Evolutionary conservation across 2,888 invertebrate genomes (phyloP).

Genomic region (Hipparchia sbordonii): DNA sequence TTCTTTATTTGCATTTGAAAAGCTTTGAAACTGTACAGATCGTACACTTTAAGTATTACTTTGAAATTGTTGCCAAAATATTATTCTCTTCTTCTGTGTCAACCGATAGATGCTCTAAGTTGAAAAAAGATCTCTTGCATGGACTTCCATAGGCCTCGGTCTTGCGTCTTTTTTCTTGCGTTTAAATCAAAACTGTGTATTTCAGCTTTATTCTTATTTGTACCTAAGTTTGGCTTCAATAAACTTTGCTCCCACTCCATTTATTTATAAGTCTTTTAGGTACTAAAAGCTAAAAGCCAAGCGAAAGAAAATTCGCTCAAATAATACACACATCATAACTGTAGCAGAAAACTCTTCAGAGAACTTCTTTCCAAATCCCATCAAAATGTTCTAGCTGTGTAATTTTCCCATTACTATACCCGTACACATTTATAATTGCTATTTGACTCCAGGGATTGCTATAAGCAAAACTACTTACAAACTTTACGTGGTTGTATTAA

Average conservation of each 20-base stretch:
- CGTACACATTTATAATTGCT: conserved; percentile 1
- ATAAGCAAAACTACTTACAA: conserved; percentile 6
- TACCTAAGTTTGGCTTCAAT: background rate
- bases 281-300: too few species aligned
- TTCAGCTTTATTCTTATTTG: background rate
- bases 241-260: background rate
- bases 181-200: too few species aligned
- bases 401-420: background rate
- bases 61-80: too few species aligned
- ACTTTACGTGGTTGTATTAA: conserved; percentile 7
- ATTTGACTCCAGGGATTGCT: background rate
- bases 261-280: background rate
- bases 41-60: background rate
- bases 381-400: background rate
- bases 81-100: too few species aligned
- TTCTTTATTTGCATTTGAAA: background rate
- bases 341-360: too few species aligned
- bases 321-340: too few species aligned
- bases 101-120: too few species aligned
- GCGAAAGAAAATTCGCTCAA: too few species aligned
- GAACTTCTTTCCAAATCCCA: background rate
- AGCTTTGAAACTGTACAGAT: background rate
- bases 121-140: too few species aligned
- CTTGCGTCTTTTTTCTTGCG: too few species aligned
- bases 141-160: too few species aligned